Evolutionary conservation across 2,797 vertebrate species (phyloP), one percentile per base, ranked within the genome.

Genomic region (Pelodytes ibericus): DNA sequence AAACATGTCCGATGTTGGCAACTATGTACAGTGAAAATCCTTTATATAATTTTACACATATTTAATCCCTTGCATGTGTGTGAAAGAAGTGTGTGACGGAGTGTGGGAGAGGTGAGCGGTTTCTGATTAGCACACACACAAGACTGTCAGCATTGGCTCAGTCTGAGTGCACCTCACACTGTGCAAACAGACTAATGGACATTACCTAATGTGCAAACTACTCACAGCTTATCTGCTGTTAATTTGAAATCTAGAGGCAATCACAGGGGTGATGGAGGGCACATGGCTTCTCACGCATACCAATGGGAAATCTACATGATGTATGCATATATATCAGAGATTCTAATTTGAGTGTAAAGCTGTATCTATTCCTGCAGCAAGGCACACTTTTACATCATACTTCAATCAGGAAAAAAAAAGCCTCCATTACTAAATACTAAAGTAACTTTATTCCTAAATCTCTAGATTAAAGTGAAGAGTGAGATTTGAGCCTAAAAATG

Each of bases 141-240:
- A 49, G 22, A 26, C 71, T 56, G 47, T 39, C 30, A 56, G 61
- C 47, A 73, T 64, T 73, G 60, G 71, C 71, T 64, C 30, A 27
- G 16, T 20, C 6, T 33, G 36, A 64, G 30, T 39, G 44, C 49
- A 51, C 20, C 18, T 64, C n/a, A 36, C 31, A 57, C 49, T 51
- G 60, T 64, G 47, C 71, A 73, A 73, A 73, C 71, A 73, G 3
- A 64, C 71, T 73, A 73, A 73, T 73, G 71, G 60, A 24, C 33
- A 39, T 73, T 64, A 73, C 60, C 10, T 64, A 36, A 73, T 64
- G 60, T 56, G 60, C 60, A 73, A 73, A 73, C 47, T 56, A 9
- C 22, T 73, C 47, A 64, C 47, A 27, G 24, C 62, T 73, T 73
- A 73, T 73, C 71, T 39, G 27, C 60, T 63, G 71, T 57, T 73